phyloP scores from a whole-genome alignment of 2,888 invertebrate genomes.

The Chorisops tibialis region DNA sequence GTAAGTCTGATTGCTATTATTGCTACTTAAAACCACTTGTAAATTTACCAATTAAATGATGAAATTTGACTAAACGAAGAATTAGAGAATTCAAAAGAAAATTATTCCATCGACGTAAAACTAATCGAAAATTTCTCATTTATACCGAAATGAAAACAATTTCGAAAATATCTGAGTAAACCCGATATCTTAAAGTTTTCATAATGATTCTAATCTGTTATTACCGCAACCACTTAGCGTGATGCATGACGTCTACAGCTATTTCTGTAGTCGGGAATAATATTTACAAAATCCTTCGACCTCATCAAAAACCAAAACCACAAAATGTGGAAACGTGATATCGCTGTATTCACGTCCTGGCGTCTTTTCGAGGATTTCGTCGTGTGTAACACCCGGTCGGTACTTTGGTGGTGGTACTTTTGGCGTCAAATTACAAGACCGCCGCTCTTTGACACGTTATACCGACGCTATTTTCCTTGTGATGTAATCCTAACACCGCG shows the following conservation, averaged over 20 bases:
- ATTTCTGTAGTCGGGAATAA: slow-evolving; percentile 7
- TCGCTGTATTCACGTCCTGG: slow-evolving; percentile 3
- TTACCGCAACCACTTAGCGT: slow-evolving; percentile 16
- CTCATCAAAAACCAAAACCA: slow-evolving; percentile 10
- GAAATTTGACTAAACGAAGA: too few species aligned
- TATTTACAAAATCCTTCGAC: slow-evolving; percentile 13
- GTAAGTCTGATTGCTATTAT: too few species aligned
- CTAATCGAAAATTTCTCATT: too few species aligned
- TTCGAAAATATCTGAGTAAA: too few species aligned
- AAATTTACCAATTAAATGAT: too few species aligned
- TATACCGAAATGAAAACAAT: too few species aligned
- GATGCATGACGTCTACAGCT: not conserved
- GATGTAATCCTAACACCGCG: too few species aligned
- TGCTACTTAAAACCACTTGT: too few species aligned
- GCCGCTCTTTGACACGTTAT: slow-evolving; percentile 29
- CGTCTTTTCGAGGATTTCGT: slow-evolving; percentile 9
- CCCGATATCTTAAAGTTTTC: too few species aligned
- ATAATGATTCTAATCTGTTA: not conserved
- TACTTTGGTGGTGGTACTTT: too few species aligned
- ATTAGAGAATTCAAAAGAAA: too few species aligned
- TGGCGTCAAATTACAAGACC: slow-evolving; percentile 27
- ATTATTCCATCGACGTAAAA: too few species aligned
- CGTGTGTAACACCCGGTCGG: slow-evolving; percentile 18
- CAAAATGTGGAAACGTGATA: slow-evolving; percentile 22
- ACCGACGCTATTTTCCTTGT: slow-evolving; percentile 1